Conservation (phyloP, 2,113 vertebrate species). For the Helogale parvula region DNA sequence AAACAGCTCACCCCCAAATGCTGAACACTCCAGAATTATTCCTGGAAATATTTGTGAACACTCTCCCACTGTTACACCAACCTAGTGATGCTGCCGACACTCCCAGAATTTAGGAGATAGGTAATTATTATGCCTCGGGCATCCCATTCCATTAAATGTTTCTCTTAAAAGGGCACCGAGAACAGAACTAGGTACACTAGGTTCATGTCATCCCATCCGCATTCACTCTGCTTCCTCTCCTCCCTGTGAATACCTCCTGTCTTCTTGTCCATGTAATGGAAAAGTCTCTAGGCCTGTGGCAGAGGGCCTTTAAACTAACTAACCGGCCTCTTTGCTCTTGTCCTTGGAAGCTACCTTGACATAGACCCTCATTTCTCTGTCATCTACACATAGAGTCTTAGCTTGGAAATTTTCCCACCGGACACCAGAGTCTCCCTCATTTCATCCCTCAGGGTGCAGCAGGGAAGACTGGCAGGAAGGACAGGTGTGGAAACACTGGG, state of each 20-base stretch:
- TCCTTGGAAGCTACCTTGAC: not conserved
- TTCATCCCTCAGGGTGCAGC: not conserved
- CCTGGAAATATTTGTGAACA: not conserved
- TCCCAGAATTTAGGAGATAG: not conserved
- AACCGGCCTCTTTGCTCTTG: not conserved
- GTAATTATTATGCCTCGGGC: not conserved
- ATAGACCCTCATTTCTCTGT: not conserved
- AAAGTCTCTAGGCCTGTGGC: not conserved
- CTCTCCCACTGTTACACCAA: too few species aligned
- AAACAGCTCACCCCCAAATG: not conserved
- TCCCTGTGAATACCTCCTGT: not conserved
- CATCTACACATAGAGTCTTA: rapidly evolving
- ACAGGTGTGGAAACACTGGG: rapidly evolving
- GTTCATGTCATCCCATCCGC: not conserved
- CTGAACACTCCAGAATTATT: not conserved
- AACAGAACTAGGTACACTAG: not conserved
- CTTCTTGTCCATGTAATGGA: not conserved
- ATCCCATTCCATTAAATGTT: not conserved
- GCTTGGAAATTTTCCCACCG: not conserved
- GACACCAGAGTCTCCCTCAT: not conserved
- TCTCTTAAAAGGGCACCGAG: not conserved
- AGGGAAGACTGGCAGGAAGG: not conserved
- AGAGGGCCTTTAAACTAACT: not conserved
- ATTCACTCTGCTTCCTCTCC: not conserved
- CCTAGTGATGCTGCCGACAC: rapidly evolving